Base-by-base conservation (phyloP, 1,140 invertebrate genomes). In the Holotrichia oblita region DNA sequence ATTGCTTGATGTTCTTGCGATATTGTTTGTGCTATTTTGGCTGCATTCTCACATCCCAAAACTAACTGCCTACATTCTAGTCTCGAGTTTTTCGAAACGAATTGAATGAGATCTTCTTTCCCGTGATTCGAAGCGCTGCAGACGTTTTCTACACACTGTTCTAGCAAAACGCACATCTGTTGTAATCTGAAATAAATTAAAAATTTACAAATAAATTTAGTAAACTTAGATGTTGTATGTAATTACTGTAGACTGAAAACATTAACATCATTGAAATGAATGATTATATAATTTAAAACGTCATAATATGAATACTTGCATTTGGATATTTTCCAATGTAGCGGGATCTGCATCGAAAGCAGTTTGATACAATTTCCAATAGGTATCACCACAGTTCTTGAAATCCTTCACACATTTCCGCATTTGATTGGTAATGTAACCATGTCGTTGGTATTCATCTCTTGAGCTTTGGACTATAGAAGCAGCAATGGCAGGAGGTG, bases 311-410 rank as follows among this genome's bases (percentile, higher is more conserved):
- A 6, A 78, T 27, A 69, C 12, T 88, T 88, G 91, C 86, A 92
- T 90, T 83, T 92, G 89, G 3, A 98, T 91, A 83, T 96, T 96
- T 41, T 92, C 88, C 72, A 98, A 87, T n/a, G 95, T 95, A 9
- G 91, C 90, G 44, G 93, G 92, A 89, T 98, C 96, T 9, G 97
- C 96, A 90, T 98, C 96, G 89, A 98, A 99, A 48, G 96, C 95
- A 17, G 95, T 95, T 85, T 97, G 93, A 85, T 97, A 98, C 0
- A 98, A 88, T 79, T 92, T 92, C 78, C 92, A 93, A 85, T 96
- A 97, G 55, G 92, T 90, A 40, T 94, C 92, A 27, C 94, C 93
- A 78, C 95, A 93, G 2, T 86, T 89, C 78, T 93, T 91, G 59
- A 97, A 92, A 44, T 95, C 93, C 80, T 92, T 90, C 1, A 93